Evolutionary conservation across 2,797 vertebrate species (phyloP), one percentile per base, ranked within the genome.

Genomic region (Vireo griseus): DNA sequence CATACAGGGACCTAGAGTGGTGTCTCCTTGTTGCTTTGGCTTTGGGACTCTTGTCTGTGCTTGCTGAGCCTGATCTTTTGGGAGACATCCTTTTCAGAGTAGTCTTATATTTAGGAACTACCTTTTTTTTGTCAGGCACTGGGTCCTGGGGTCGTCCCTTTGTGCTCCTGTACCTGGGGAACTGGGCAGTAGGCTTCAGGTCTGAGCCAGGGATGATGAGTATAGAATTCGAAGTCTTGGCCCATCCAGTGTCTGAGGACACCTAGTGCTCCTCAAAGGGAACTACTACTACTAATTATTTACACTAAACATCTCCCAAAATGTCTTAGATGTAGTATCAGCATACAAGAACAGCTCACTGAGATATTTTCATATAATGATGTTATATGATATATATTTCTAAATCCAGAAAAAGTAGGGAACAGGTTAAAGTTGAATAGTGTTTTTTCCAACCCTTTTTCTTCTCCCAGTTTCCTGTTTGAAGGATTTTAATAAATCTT

Each of bases 401-500:
- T 37, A 54, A 86, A 80, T 19, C 14, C 6, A 57, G 66, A 65
- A 65, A 45, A 59, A 7, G 4, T 16, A 58, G 10, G 20, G 25
- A 54, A 15, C n/a, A 68, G 29, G 21, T 72, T 75, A 45, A 59
- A 87, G 33, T 11, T 39, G 25, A 79, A 39, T n/a, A 45, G 21
- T 21, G 42, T 8, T 24, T 57, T 82, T 55, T 47, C 11, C 17
- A 19, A 54, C 6, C 22, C 8, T n/a, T 90, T 24, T 50, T 8
- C 15, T 78, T 3, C 24, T 5, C 10, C 3, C 3, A 12, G 1
- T 74, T 88, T 83, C 74, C 28, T 50, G 5, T 67, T 85, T 77
- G 50, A 77, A 76, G 17, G 10, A 44, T 91, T 93, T 76, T 55
- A 52, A 87, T 52, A 62, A 63, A 42, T 82, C n/a, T 79, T 88